phyloP scores from a whole-genome alignment of 92 coral and sea anemone species.

The Umimayanthus chanpuru region DNA sequence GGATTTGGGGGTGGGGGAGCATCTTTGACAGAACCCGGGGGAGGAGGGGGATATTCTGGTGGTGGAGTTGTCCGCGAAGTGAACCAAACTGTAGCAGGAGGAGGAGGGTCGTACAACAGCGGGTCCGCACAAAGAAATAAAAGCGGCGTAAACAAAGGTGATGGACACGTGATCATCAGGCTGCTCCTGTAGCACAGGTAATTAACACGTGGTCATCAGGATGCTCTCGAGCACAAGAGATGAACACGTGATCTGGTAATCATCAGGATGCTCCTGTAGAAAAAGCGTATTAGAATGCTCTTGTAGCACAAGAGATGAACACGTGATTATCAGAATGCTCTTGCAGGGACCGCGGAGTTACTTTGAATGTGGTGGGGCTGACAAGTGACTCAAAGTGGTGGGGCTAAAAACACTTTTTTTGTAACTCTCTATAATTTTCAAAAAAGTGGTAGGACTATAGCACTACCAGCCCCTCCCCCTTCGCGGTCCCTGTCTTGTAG shows the following conservation, averaged over 20 bases:
- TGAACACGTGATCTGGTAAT: no score
- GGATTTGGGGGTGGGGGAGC: slow-evolving; percentile 98
- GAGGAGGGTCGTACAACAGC: slow-evolving; percentile 89
- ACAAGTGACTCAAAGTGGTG: no score
- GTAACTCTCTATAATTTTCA: no score
- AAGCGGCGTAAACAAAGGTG: slow-evolving; percentile 51
- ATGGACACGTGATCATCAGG: slow-evolving; percentile 62
- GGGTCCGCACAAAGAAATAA: slow-evolving; percentile 49
- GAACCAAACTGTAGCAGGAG: slow-evolving; percentile 69
- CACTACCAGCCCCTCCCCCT: no score
- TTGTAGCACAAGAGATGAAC: no score
- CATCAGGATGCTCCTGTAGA: no score
- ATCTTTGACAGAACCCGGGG: slow-evolving; percentile 67
- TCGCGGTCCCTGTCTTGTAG: neutral
- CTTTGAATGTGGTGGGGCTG: no score
- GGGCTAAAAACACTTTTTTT: no score
- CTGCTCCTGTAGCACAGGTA: slow-evolving; percentile 20
- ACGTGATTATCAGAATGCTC: no score
- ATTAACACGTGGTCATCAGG: slow-evolving; percentile 56
- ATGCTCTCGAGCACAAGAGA: slow-evolving; percentile 20
- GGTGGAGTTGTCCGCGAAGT: slow-evolving; percentile 74
- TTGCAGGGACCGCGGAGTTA: no score
- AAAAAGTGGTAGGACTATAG: no score
- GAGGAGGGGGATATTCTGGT: slow-evolving; percentile 97
- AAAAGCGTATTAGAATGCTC: no score